A percentile compares a stretch with the other conserved stretches of the same genome.
Evolutionary conservation across 2,888 invertebrate species (phyloP).

Genomic region (Macaria notata): DNA sequence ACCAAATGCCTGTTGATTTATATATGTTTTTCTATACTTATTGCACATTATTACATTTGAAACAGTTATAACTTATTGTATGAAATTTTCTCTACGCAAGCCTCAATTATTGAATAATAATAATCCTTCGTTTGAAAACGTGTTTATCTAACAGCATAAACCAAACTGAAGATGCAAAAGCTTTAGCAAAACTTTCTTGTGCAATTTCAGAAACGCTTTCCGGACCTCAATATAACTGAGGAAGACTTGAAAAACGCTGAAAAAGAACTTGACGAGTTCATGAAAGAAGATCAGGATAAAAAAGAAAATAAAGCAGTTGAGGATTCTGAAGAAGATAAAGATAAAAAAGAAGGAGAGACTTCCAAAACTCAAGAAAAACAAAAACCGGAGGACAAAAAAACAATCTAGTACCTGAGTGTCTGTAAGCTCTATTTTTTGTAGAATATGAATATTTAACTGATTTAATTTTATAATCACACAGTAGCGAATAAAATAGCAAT

Average conservation of each 20-base stretch:
- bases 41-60: no score
- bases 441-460: background rate
- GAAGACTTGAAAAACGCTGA: slow-evolving; percentile 71
- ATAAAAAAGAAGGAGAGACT: slow-evolving; percentile 13
- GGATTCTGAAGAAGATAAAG: slow-evolving; percentile 24
- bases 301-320: slow-evolving; percentile 25
- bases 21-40: no score
- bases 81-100: no score
- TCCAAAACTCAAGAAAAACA: slow-evolving; percentile 6
- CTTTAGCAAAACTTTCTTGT: no score
- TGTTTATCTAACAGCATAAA: no score
- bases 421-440: background rate
- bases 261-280: slow-evolving; percentile 63
- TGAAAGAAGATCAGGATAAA: slow-evolving; percentile 49
- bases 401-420: slow-evolving; percentile 46
- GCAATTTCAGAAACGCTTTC: slow-evolving; percentile 60
- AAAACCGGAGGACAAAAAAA: slow-evolving; percentile 52
- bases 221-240: slow-evolving; percentile 69
- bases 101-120: no score
- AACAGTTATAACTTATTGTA: no score
- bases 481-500: no score
- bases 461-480: background rate
- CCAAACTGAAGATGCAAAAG: no score
- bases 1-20: no score
- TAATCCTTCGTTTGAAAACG: no score